A percentile compares a stretch with the other conserved stretches of the same genome.
Conservation (phyloP, 2,113 vertebrate genomes). For the Lasiurus cinereus region DNA sequence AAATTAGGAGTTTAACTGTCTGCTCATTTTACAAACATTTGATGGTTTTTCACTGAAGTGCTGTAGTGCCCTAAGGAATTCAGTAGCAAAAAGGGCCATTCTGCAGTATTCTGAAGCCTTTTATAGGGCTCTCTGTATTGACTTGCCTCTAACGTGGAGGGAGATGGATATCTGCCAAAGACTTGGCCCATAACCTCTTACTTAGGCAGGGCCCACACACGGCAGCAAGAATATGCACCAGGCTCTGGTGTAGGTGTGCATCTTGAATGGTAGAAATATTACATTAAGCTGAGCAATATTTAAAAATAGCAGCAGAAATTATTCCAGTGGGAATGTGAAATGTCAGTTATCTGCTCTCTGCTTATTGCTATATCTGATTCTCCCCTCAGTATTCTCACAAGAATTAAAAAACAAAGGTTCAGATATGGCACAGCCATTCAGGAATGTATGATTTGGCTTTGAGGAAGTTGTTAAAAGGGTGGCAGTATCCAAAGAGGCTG, state of each 20-base stretch:
- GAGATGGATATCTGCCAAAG: neutral
- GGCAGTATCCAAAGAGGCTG: neutral
- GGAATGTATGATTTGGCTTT: neutral
- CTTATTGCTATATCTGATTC: conserved; percentile 48
- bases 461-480: neutral
- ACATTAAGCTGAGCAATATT: neutral
- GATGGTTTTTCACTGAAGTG: neutral
- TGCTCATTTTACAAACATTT: neutral
- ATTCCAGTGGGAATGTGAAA: neutral
- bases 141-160: neutral
- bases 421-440: neutral
- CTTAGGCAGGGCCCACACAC: neutral
- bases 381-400: conserved; percentile 22
- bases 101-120: neutral
- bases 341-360: conserved; percentile 33
- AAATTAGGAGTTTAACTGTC: neutral
- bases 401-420: conserved; percentile 44
- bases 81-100: neutral
- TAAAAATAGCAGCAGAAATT: conserved; percentile 59
- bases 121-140: neutral
- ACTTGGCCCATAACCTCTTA: neutral
- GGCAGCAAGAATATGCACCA: neutral
- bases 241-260: neutral
- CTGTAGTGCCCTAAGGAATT: neutral
- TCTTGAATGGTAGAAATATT: neutral